Conservation (phyloP, 2,888 invertebrate genomes). For the Epistrophe grossulariae region DNA sequence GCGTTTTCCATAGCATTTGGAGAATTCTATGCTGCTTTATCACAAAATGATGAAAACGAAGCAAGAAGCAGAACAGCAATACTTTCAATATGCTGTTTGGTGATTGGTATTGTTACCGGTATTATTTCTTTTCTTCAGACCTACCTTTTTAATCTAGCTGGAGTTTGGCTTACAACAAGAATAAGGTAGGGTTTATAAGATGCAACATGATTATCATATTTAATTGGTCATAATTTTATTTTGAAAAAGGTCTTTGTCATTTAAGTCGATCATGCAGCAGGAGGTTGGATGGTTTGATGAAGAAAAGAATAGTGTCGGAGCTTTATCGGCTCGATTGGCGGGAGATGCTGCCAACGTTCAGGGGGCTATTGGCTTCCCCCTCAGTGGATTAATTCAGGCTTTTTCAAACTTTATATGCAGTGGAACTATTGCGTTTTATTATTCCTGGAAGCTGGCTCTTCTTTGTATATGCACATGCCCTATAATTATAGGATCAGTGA, state of each 20-base stretch:
- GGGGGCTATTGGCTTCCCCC: conserved; percentile 89
- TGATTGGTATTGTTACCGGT: conserved; percentile 88
- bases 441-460: conserved; percentile 89
- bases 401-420: conserved; percentile 88
- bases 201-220: background rate
- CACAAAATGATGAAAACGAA: conserved; percentile 85
- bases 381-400: conserved; percentile 89
- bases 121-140: conserved; percentile 89
- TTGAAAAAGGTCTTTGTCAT: conserved; percentile 83
- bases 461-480: conserved; percentile 88
- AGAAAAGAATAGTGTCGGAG: conserved; percentile 88
- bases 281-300: conserved; percentile 91
- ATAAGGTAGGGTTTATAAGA: conserved; percentile 83
- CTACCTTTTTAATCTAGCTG: conserved; percentile 90
- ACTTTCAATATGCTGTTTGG: conserved; percentile 87
- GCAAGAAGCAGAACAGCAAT: conserved; percentile 86
- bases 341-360: conserved; percentile 90
- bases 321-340: conserved; percentile 88
- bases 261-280: conserved; percentile 88
- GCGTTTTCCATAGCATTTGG: conserved; percentile 91
- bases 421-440: conserved; percentile 87
- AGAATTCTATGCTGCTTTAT: conserved; percentile 90
- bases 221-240: background rate
- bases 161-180: conserved; percentile 90
- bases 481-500: conserved; percentile 88